These are phyloP conservation scores for Clarias pachynema DNA, from an alignment of 2,797 vertebrate species.

Conservation along the genomic window DNA sequence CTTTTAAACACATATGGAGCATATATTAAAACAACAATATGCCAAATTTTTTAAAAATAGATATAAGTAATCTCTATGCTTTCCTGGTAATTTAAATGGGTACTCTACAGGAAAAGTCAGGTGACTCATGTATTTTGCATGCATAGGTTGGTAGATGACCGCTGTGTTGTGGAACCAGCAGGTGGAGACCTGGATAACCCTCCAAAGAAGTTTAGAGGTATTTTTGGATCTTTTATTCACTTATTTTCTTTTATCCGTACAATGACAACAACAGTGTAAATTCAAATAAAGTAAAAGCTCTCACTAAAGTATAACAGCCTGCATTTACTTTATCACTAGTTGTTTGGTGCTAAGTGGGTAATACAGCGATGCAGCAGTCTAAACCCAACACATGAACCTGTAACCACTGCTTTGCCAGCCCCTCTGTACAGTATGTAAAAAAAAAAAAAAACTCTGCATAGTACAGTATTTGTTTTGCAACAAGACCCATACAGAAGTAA, in stretches of 20 bases:
- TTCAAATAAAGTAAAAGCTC: neutral
- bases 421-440: neutral
- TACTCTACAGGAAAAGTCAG: neutral
- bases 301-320: neutral
- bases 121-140: conserved; percentile 41
- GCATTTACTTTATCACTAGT: conserved; percentile 34
- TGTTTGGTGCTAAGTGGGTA: conserved; percentile 24
- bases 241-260: neutral
- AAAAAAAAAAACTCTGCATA: neutral
- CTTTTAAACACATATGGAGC: neutral
- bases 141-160: conserved; percentile 92
- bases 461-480: neutral
- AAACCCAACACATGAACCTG: conserved; percentile 11
- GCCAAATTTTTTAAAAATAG: neutral
- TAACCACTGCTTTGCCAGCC: conserved; percentile 2
- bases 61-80: neutral
- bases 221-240: neutral
- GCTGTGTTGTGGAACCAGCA: conserved; percentile 92
- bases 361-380: conserved; percentile 10
- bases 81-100: neutral
- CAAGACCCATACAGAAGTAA: neutral
- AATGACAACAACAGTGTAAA: neutral
- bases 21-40: neutral
- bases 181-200: conserved; percentile 94
- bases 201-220: conserved; percentile 98